These are phyloP conservation scores for Pandemis heparana DNA, from an alignment of 2,888 invertebrate species.

Conservation along the genomic window DNA sequence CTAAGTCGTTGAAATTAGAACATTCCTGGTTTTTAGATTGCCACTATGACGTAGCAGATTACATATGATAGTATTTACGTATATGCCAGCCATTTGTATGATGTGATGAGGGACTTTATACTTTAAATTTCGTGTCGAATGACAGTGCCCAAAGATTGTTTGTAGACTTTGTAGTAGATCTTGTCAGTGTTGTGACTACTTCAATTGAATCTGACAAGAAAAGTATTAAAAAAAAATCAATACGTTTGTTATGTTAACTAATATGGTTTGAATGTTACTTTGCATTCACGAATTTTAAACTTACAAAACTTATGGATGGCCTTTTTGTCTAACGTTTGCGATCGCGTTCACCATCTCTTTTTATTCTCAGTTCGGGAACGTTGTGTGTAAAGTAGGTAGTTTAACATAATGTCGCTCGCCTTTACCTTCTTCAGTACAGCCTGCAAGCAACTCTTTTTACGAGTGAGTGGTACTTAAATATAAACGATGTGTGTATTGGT, in stretches of 20 bases:
- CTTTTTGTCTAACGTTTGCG: too few relatives aligned
- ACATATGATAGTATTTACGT: background rate
- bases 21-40: constrained; percentile 33
- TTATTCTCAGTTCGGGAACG: too few relatives aligned
- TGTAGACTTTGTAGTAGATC: too few relatives aligned
- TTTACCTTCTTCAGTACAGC: background rate
- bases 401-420: constrained; percentile 2
- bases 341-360: too few relatives aligned
- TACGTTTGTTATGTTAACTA: background rate
- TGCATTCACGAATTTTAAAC: too few relatives aligned
- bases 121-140: background rate
- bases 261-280: background rate
- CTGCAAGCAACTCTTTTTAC: constrained; percentile 23
- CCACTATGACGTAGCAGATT: background rate
- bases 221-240: too few relatives aligned
- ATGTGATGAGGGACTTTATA: background rate
- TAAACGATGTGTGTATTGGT: constrained; percentile 59
- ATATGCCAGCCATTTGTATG: background rate
- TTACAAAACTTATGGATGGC: too few relatives aligned
- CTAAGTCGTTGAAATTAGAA: constrained; percentile 48
- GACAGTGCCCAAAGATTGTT: background rate
- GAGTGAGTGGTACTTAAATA: constrained; percentile 65
- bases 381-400: background rate
- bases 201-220: background rate
- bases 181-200: background rate